Evolutionary conservation across 2,797 vertebrate species (phyloP), one percentile per base, ranked within the genome.

Genomic region (Chloroceryle inda): DNA sequence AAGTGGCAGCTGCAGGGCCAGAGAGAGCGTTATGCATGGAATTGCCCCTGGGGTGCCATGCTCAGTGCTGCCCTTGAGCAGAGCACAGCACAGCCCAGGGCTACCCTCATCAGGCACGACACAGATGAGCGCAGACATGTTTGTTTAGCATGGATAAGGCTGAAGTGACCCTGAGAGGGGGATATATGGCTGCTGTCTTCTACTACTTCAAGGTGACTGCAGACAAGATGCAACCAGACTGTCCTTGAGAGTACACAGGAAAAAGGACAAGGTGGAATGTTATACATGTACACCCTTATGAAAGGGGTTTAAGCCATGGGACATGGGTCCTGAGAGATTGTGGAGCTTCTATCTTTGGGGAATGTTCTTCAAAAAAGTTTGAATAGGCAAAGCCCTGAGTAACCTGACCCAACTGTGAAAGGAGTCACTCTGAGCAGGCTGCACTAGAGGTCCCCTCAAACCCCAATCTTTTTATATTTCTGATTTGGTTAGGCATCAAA

Each of bases 141-240:
- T 59, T 37, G 23, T 55, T 62, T 31, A 67, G 38, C 29, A 44
- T 55, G n/a, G 55, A n/a, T 20, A 29, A 13, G 12, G 27, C 21
- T 0, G 6, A 75, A 11, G 29, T 49, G 19, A 22, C 26, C 49
- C 26, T 5, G 16, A 47, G 11, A 1, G 0, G 2, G 11, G 27
- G 11, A 29, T 40, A 67, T 10, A 6, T 1, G 0, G 22, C 52
- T 55, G 40, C 55, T 69, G 19, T 44, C 44, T 53, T 85, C 29
- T 27, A 10, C 67, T 24, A 5, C 50, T 45, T 77, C 44, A 74
- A 59, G 23, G 45, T 5, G 33, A 49, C 0, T 14, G 63, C 55
- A 66, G n/a, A 49, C 6, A 37, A 37, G 40, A 74, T 1, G 2
- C 33, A 69, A 29, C 22, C 50, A 61, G 22, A 26, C n/a, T 31